Evolutionary conservation across 2,113 vertebrate species (phyloP).

Genomic region (Dascyllus trimaculatus): DNA sequence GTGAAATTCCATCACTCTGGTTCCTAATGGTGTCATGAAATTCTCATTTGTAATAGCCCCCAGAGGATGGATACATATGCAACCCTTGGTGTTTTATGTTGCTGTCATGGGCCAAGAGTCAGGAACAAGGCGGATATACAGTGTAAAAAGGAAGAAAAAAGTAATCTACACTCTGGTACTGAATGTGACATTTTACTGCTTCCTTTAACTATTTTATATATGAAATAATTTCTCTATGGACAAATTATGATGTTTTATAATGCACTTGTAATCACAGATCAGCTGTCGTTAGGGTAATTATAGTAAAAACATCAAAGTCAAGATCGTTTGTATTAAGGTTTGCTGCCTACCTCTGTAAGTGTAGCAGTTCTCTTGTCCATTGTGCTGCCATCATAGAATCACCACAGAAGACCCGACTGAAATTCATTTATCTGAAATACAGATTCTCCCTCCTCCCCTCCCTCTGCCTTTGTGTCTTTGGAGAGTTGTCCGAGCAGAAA

Average conservation of each 20-base stretch:
- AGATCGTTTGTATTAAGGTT: neutral
- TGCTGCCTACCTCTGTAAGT: neutral
- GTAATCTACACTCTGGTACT: neutral
- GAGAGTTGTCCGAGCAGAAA: conserved; percentile 51
- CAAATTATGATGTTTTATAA: neutral
- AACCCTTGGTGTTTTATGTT: conserved; percentile 4
- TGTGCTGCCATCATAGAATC: neutral
- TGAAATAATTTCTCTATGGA: neutral
- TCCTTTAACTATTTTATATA: conserved; percentile 1
- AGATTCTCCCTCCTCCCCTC: conserved; percentile 13
- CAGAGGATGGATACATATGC: conserved; percentile 22
- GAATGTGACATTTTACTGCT: neutral
- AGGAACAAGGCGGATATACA: neutral
- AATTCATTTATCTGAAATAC: conserved; percentile 49
- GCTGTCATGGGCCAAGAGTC: neutral
- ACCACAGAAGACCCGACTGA: conserved; percentile 17
- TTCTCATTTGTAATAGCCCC: conserved; percentile 32
- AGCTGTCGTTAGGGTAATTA: conserved; percentile 9
- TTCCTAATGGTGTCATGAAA: conserved; percentile 44
- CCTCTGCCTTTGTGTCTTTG: conserved; percentile 30
- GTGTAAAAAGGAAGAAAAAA: neutral
- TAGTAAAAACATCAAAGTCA: neutral
- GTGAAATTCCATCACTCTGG: conserved; percentile 27
- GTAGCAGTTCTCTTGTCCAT: neutral
- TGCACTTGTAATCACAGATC: conserved; percentile 10